A percentile compares a stretch with the other conserved stretches of the same genome.
Conservation (phyloP, 2,888 invertebrate genomes). For the Anthrax anthrax region DNA sequence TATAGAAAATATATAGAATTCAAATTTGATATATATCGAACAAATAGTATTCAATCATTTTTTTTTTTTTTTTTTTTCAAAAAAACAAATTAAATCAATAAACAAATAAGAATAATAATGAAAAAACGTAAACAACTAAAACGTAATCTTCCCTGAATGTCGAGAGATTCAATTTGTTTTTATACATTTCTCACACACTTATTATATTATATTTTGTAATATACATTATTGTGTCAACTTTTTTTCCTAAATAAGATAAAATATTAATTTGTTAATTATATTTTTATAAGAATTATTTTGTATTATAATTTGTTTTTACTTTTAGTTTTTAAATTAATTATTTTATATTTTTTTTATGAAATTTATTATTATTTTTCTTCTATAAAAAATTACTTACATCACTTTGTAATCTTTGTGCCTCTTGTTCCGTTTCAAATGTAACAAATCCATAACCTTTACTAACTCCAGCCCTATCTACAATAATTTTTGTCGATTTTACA, state of each 20-base stretch:
- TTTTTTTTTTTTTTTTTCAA: not conserved
- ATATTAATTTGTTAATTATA: conserved; percentile 10
- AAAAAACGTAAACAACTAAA: conserved; percentile 20
- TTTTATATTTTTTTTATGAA: not conserved
- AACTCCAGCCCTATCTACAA: conserved; percentile 85
- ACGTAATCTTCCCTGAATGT: conserved; percentile 21
- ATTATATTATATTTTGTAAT: conserved; percentile 3
- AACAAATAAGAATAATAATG: conserved; percentile 1
- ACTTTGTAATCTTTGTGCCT: conserved; percentile 58
- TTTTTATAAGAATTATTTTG: conserved; percentile 2
- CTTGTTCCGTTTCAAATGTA: conserved; percentile 76
- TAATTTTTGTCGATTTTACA: conserved; percentile 86
- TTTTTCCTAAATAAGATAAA: conserved; percentile 13
- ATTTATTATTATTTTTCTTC: not conserved
- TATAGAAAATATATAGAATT: not conserved
- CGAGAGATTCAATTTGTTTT: conserved; percentile 10
- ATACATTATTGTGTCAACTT: conserved; percentile 9
- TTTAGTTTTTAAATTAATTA: not conserved
- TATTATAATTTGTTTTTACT: not conserved
- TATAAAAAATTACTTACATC: conserved; percentile 39
- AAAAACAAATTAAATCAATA: not conserved
- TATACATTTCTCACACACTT: conserved; percentile 9
- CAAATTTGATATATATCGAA: not conserved
- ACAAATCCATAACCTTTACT: conserved; percentile 68
- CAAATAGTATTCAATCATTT: not conserved